Conservation (phyloP, 2,797 vertebrate species). For the Poecilia velifera region DNA sequence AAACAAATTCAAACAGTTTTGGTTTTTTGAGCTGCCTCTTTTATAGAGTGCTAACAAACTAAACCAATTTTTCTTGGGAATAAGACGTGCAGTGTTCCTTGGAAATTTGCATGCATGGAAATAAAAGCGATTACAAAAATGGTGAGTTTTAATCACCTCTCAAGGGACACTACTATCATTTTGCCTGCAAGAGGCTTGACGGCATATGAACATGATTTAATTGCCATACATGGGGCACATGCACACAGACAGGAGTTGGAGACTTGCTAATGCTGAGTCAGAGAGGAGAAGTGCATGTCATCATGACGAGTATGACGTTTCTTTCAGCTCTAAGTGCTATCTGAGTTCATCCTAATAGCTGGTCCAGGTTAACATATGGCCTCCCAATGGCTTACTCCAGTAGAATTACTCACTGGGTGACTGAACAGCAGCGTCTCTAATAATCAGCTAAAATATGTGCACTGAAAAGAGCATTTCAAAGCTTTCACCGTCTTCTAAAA, state of each 20-base stretch:
- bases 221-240: neutral
- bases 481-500: conserved; percentile 15
- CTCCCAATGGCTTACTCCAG: conserved; percentile 60
- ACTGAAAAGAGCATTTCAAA: conserved; percentile 9
- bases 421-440: conserved; percentile 37
- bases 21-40: neutral
- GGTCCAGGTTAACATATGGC: conserved; percentile 67
- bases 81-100: neutral
- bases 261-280: conserved; percentile 71
- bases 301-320: conserved; percentile 67
- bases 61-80: neutral
- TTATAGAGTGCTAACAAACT: neutral
- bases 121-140: neutral
- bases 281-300: conserved; percentile 61
- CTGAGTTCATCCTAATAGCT: conserved; percentile 75
- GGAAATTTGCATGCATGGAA: neutral
- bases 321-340: conserved; percentile 65
- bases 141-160: neutral
- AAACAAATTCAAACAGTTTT: neutral
- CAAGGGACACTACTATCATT: neutral
- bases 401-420: conserved; percentile 51
- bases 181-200: conserved; percentile 10
- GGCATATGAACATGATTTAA: neutral
- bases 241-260: conserved; percentile 19
- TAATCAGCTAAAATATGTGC: conserved; percentile 24